Conservation (phyloP, 2,797 vertebrate genomes). For the Pangasius macronema region DNA sequence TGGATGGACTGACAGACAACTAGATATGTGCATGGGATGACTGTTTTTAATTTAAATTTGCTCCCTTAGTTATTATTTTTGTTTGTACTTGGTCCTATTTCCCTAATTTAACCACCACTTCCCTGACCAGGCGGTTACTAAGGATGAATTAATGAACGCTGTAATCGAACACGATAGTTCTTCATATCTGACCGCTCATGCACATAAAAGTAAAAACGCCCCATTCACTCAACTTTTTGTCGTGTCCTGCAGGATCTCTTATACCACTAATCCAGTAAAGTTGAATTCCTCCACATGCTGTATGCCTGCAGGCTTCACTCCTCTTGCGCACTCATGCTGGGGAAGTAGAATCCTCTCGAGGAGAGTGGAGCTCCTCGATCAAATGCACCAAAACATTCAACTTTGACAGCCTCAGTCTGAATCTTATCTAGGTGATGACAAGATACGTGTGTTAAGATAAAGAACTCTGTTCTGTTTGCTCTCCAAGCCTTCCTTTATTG, state of each 20-base stretch:
- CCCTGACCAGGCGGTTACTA: not conserved
- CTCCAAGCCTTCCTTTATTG: not conserved
- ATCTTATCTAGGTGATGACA: not conserved
- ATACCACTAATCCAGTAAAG: not conserved
- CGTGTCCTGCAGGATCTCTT: not conserved
- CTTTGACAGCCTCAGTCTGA: not conserved
- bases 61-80: not conserved
- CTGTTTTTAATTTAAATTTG: not conserved
- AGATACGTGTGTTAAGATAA: not conserved
- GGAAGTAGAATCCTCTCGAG: not conserved
- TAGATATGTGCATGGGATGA: not conserved
- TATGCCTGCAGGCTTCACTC: not conserved
- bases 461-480: not conserved
- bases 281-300: not conserved
- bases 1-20: not conserved
- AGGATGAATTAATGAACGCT: not conserved
- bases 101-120: not conserved
- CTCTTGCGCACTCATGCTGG: not conserved
- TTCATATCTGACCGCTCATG: not conserved
- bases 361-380: not conserved
- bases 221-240: not conserved
- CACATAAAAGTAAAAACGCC: not conserved
- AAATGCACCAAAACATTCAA: not conserved
- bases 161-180: not conserved
- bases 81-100: not conserved